Evolutionary conservation across 2,113 vertebrate species (phyloP), one percentile per base, ranked within the genome.

Genomic region (Chaetura pelagica): DNA sequence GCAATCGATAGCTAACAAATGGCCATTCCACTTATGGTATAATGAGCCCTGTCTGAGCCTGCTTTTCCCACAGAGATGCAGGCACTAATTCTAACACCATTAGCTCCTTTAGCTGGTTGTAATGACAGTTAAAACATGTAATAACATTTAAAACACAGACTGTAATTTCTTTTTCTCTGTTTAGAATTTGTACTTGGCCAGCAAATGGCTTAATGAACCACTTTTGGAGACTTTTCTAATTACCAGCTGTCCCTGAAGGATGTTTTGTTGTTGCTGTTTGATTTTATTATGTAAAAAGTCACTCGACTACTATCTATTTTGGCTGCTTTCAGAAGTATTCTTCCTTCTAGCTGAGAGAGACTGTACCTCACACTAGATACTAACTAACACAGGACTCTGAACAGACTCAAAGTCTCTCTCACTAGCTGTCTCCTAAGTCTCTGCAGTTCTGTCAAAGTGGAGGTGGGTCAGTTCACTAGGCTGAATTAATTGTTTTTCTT

Each of bases 111-210:
- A 94, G 51, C 79, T 77, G 59, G 75, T 76, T 55, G 34, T 94
- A 90, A 93, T 92, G 62, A 93, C 63, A 89, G 77, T 80, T 94
- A 94, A 85, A 96, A 83, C 75, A 93, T 79, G 83, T 88, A 82
- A 89, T 93, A 57, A 94, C 61, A 89, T 86, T 96, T 93, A 94
- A 96, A 96, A 94, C 49, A 84, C 59, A 83, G 67, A 55, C 83
- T 92, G 74, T 34, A 74, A 73, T 94, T 97, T 93, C 84, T 74
- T 95, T 80, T 90, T 62, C 57, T 89, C 91, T 55, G 38, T 89
- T 95, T 55, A 94, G 48, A 38, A 92, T 96, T 96, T 90, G 87
- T 81, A 34, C 86, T 92, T 94, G 93, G 35, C n/a, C 58, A 79
- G 52, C 42, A 92, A 93, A 95, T 6, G 34, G 42, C 14, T 91